Percentiles rank a stretch among this genome's conserved stretches.
phyloP scores from a whole-genome alignment of 2,113 vertebrate species.

The Tympanuchus pallidicinctus region DNA sequence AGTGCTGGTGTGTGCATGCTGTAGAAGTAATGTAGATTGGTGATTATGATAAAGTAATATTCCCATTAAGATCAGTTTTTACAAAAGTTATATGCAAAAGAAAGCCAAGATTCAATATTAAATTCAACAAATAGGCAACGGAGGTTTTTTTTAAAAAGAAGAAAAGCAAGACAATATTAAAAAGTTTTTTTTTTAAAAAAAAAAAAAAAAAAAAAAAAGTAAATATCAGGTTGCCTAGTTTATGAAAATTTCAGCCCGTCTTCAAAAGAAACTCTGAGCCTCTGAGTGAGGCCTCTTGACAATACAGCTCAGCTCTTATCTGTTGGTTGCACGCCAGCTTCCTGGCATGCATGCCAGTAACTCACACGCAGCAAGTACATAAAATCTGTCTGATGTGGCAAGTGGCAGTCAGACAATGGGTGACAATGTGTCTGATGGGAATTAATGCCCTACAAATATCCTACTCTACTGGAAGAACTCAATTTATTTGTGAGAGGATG shows the following conservation, averaged over 20 bases:
- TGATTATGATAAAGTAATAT: not conserved
- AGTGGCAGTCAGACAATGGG: not conserved
- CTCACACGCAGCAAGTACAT: not conserved
- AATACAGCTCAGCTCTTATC: not conserved
- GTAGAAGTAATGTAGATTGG: not conserved
- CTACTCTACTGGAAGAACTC: not conserved
- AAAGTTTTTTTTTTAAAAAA: not conserved
- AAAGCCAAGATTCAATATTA: not conserved
- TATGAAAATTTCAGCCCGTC: not conserved
- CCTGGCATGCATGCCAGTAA: not conserved
- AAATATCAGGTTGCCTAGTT: not conserved
- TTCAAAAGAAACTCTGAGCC: not conserved
- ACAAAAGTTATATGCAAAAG: not conserved
- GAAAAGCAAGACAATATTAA: not conserved
- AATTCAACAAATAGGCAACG: not conserved
- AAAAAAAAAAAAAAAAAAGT: not conserved
- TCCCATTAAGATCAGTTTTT: not conserved
- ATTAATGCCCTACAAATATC: not conserved
- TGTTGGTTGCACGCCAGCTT: slow-evolving; percentile 1
- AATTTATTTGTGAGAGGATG: not conserved
- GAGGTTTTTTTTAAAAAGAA: not conserved
- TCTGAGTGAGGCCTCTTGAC: not conserved
- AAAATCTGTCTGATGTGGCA: not conserved
- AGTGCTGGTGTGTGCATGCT: not conserved
- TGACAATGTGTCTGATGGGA: not conserved